Conservation (phyloP, 1,140 invertebrate genomes). For the Sarcophaga peregrina region DNA sequence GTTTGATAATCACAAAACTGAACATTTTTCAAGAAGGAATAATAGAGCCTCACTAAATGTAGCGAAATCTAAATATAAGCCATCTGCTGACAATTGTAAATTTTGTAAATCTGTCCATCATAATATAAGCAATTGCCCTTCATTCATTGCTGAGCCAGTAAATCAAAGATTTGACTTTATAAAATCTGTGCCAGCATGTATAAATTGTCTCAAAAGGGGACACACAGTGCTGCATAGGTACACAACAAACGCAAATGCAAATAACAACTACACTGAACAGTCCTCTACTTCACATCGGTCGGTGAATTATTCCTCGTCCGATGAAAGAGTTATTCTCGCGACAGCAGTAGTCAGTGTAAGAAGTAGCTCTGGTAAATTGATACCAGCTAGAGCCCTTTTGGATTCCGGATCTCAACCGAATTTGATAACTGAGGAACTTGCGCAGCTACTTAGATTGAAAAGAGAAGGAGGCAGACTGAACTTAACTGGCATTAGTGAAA, state of each 20-base stretch:
- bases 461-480: no score
- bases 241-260: not conserved
- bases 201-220: not conserved
- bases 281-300: not conserved
- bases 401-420: not conserved
- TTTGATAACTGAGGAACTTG: not conserved
- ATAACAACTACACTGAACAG: no score
- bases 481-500: no score
- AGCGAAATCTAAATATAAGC: no score
- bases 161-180: not conserved
- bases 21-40: not conserved
- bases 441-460: no score
- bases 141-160: constrained; percentile 22
- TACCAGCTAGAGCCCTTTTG: no score
- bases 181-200: not conserved
- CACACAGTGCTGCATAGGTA: not conserved
- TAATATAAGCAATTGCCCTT: not conserved
- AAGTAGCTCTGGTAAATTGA: not conserved
- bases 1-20: not conserved
- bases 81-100: not conserved
- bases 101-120: not conserved
- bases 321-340: no score
- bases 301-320: not conserved
- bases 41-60: no score
- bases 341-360: no score